Percentiles rank a stretch among this genome's conserved stretches.
phyloP scores from a whole-genome alignment of 2,113 vertebrate species.

The Cinclus cinclus region DNA sequence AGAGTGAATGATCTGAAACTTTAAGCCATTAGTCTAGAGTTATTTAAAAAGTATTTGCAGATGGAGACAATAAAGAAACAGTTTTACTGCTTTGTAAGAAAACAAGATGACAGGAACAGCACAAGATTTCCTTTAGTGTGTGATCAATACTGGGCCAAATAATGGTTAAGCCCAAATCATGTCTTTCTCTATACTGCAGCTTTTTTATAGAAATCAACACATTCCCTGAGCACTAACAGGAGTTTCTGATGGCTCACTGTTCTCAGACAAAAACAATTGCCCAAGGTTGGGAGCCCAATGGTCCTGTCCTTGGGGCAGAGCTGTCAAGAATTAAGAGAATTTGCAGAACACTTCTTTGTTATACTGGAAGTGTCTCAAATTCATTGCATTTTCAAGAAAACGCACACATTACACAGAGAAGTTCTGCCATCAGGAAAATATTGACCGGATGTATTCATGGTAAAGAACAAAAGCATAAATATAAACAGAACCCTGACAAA shows the following conservation, averaged over 20 bases:
- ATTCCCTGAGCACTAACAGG: neutral
- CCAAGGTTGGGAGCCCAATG: neutral
- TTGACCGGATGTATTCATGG: neutral
- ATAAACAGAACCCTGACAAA: neutral
- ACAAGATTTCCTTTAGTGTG: neutral
- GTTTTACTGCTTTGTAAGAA: neutral
- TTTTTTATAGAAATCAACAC: slow-evolving; percentile 1
- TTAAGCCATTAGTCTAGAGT: neutral
- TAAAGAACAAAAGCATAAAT: neutral
- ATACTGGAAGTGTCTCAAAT: neutral
- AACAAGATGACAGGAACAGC: neutral
- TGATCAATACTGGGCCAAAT: neutral
- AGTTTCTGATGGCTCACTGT: neutral
- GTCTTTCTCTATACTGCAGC: neutral
- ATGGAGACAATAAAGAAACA: neutral
- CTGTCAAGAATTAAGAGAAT: slow-evolving; percentile 34
- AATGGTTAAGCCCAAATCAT: neutral
- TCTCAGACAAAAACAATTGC: neutral
- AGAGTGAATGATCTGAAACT: neutral
- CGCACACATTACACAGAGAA: neutral
- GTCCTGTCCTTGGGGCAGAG: slow-evolving; percentile 1
- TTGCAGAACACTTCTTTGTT: slow-evolving; percentile 45
- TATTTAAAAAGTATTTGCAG: neutral
- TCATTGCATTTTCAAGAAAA: slow-evolving; percentile 12
- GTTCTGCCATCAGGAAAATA: neutral